These are phyloP conservation scores for Mechanitis mazaeus DNA, from an alignment of 2,888 invertebrate genomes.

Conservation along the genomic window DNA sequence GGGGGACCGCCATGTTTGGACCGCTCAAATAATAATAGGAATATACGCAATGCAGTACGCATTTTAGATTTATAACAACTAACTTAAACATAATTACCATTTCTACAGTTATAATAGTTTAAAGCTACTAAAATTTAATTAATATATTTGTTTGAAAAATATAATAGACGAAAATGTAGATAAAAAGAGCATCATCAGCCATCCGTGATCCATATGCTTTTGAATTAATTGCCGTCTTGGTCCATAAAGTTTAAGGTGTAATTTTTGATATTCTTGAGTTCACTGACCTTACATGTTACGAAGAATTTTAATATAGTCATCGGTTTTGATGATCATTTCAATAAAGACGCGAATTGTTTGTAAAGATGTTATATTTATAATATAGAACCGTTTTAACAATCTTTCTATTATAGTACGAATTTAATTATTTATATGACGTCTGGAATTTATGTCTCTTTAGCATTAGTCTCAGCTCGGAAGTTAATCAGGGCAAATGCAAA, in stretches of 20 bases:
- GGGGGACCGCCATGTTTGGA: conserved; percentile 42
- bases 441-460: too few species aligned
- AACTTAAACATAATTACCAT: too few species aligned
- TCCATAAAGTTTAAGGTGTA: conserved; percentile 68
- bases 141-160: conserved; percentile 25
- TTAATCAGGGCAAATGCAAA: too few species aligned
- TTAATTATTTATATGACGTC: too few species aligned
- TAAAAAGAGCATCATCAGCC: conserved; percentile 40
- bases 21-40: conserved; percentile 39
- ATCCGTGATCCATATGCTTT: conserved; percentile 55
- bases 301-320: too few species aligned
- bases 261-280: conserved; percentile 56
- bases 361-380: too few species aligned
- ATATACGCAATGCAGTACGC: conserved; percentile 1
- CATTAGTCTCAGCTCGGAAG: too few species aligned
- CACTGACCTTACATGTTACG: conserved; percentile 41
- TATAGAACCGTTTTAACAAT: too few species aligned
- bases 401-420: too few species aligned
- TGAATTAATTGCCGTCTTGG: conserved; percentile 67
- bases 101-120: neutral
- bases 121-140: conserved; percentile 29
- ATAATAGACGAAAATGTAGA: conserved; percentile 38
- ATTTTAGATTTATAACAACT: too few species aligned
- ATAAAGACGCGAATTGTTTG: too few species aligned
- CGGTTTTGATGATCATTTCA: too few species aligned